A percentile compares a stretch with the other conserved stretches of the same genome.
Evolutionary conservation across 1,140 invertebrate species (phyloP).

Genomic region (Caenorhabditis briggsae): DNA sequence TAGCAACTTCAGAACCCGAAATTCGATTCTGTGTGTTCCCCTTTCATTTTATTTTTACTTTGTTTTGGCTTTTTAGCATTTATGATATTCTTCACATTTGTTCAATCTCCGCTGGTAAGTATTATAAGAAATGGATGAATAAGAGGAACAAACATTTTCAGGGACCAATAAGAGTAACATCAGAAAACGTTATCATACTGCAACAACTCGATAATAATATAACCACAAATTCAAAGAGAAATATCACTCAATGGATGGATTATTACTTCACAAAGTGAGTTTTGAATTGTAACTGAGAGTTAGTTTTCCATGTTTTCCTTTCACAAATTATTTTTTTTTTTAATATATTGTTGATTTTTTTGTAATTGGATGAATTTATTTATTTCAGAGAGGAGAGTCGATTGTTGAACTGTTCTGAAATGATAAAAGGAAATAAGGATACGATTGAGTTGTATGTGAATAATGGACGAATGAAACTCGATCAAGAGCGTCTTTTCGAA

Average conservation of each 20-base stretch:
- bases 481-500: constrained; percentile 12
- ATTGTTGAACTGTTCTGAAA: constrained; percentile 52
- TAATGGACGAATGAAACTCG: constrained; percentile 43
- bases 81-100: constrained; percentile 39
- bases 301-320: not conserved
- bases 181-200: not conserved
- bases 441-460: constrained; percentile 18
- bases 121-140: not conserved
- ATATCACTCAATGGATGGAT: constrained; percentile 31
- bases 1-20: not conserved
- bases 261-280: constrained; percentile 42
- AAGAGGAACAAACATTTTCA: not conserved
- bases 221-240: not conserved
- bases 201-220: no score
- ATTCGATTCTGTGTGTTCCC: not conserved
- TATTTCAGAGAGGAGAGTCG: constrained; percentile 10
- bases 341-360: no score
- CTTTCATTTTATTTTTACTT: constrained; percentile 1
- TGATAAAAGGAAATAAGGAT: constrained; percentile 39
- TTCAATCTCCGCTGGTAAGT: constrained; percentile 7
- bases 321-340: no score
- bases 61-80: not conserved
- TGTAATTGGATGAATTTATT: no score
- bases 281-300: not conserved
- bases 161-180: not conserved